These are phyloP conservation scores for Dryobates pubescens DNA, from an alignment of 2,797 vertebrate species.

Conservation along the genomic window DNA sequence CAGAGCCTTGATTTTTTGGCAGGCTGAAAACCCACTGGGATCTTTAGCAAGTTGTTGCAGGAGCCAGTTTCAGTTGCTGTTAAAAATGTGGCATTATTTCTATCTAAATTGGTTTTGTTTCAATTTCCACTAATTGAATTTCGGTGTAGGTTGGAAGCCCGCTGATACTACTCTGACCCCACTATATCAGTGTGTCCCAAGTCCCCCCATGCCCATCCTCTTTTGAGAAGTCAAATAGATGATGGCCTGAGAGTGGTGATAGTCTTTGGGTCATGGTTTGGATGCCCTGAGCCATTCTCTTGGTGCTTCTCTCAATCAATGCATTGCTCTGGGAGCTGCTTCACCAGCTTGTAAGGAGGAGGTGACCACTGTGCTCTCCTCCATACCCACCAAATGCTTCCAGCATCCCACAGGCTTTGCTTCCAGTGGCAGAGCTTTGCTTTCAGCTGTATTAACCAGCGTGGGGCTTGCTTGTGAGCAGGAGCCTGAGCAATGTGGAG, in stretches of 20 bases:
- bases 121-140: neutral
- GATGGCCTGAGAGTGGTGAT: rapidly evolving
- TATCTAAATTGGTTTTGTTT: neutral
- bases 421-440: neutral
- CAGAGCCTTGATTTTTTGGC: neutral
- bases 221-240: neutral
- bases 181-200: neutral
- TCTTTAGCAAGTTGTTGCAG: neutral
- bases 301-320: neutral
- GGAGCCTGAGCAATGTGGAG: neutral
- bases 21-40: neutral
- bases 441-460: neutral
- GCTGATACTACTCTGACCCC: neutral
- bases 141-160: neutral
- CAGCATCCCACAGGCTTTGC: neutral
- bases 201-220: neutral
- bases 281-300: neutral
- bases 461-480: rapidly evolving
- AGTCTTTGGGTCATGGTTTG: rapidly evolving
- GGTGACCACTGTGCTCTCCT: neutral
- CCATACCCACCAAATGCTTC: neutral
- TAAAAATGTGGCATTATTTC: neutral
- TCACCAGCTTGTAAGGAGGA: neutral
- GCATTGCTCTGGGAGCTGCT: neutral
- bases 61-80: neutral